Base-by-base conservation (phyloP, 2,113 vertebrate species). In the Ophthalmolycus amberensis region DNA sequence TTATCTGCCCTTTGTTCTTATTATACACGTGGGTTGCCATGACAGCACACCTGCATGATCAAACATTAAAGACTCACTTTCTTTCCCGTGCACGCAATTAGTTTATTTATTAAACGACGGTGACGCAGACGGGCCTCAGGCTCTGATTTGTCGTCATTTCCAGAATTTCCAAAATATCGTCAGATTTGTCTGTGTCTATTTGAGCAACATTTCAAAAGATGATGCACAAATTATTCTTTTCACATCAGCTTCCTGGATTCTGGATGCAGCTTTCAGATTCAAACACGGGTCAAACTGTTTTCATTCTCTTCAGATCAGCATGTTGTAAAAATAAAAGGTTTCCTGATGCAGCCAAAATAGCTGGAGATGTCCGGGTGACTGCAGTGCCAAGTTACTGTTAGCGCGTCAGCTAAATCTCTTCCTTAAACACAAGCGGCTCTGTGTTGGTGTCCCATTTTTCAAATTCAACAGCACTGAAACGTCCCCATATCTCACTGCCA, bases 1-100 rank as follows among this genome's bases (percentile, higher is more conserved):
- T 22, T 65, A 12, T 0, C 34, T 46, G 32, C 4, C 25, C 20
- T 77, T 77, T 75, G 7, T 75, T 29, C 37, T 62, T 8, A 8
- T 68, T 22, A 10, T 48, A 29, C 56, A 84, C 50, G 80, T 75
- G 56, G 67, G 78, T 88, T 87, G 16, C 52, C 27, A 73, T 86
- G 82, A 75, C 86, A 60, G 79, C 71, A 38, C 4, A 5, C 37
- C 5, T 0, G 4, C 9, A n/a, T 1, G 48, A 86, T 85, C 56
- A 85, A 68, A 86, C 82, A 73, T 81, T 73, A n/a, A 63, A 46
- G 37, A 52, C 10, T 48, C 32, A 5, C 77, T 70, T 75, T 18
- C 48, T 67, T 62, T 52, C 25, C 16, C 44, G 1, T 40, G 6
- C 40, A 16, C 42, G 54, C 18, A 0, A 18, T 56, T 46, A 48